Percentiles rank a stretch among this genome's conserved stretches.
phyloP scores from a whole-genome alignment of 92 coral and sea anemone genomes.

The Umimayanthus chanpuru region DNA sequence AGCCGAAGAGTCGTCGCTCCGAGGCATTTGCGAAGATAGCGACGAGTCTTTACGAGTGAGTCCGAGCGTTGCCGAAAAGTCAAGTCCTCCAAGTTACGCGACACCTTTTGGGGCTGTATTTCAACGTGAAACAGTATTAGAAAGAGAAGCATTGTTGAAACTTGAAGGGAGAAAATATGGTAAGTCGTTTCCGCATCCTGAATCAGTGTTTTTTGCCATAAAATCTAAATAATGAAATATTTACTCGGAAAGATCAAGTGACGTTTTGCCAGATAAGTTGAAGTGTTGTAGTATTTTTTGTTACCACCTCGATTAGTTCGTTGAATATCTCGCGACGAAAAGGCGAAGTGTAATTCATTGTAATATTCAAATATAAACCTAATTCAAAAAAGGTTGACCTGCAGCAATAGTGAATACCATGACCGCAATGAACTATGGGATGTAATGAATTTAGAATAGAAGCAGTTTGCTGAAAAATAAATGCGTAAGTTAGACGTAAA shows the following conservation, averaged over 20 bases:
- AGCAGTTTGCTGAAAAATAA: too few species aligned
- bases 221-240: not conserved
- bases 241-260: not conserved
- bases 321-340: not conserved
- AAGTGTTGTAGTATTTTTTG: not conserved
- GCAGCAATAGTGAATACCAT: too few species aligned
- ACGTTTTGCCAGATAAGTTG: not conserved
- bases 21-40: constrained; percentile 28
- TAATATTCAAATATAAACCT: too few species aligned
- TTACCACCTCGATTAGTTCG: not conserved
- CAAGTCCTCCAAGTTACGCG: constrained; percentile 2
- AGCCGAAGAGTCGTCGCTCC: constrained; percentile 52
- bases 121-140: constrained; percentile 33
- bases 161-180: constrained; percentile 43
- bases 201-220: not conserved
- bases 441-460: too few species aligned
- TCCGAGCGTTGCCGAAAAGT: constrained; percentile 35
- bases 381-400: too few species aligned
- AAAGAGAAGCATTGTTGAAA: constrained; percentile 40
- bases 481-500: too few species aligned
- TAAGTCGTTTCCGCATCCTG: not conserved
- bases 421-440: too few species aligned
- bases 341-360: too few species aligned
- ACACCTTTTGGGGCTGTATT: constrained; percentile 37
- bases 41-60: constrained; percentile 43